Base-by-base conservation (phyloP, 2,888 invertebrate species). In the Iselma pallidipennis region DNA sequence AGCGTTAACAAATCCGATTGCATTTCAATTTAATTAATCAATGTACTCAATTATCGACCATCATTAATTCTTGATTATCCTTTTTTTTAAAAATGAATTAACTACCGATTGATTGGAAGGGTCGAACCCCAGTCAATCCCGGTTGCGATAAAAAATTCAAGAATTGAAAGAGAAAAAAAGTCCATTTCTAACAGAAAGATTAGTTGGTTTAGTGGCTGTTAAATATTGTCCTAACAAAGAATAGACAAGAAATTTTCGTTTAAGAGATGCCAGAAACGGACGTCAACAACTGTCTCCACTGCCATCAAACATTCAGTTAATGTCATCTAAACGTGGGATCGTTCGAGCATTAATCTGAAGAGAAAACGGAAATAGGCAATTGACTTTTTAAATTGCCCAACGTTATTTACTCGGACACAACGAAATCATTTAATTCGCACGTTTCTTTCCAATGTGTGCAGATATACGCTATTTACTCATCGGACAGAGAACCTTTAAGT, bases 301-400 rank as follows among this genome's bases (percentile, higher is more conserved):
- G 37, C 37, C 37, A 37, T 16, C 9, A 75, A 74, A 71, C 73
- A 68, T 75, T 74, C 76, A 72, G 76, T 75, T 76, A 76, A 76
- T 76, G 77, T 76, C 77, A 72, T 76, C 76, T 71, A 69, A 75
- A 74, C 75, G 70, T 74, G 74, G 65, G 73, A 71, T 74, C 74
- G 74, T 75, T 76, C 71, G 68, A 73, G 72, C 75, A 73, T 75
- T 72, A 63, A 72, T 72, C 72, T 71, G 69, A 1, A 67, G 73
- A 53, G 57, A 54, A 71, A 73, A 3, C 70, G 76, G 74, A 75
- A 76, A 76, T 75, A 76, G 76, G 76, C 76, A 76, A 76, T 77
- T 76, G 77, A 76, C 77, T 76, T 76, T 76, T 76, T 70, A 75
- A 76, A 77, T 73, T 73, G 74, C 16, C 19, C 68, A 65, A 25